These are phyloP conservation scores for Lagorchestes hirsutus DNA, from an alignment of 2,797 vertebrate genomes.

Conservation along the genomic window DNA sequence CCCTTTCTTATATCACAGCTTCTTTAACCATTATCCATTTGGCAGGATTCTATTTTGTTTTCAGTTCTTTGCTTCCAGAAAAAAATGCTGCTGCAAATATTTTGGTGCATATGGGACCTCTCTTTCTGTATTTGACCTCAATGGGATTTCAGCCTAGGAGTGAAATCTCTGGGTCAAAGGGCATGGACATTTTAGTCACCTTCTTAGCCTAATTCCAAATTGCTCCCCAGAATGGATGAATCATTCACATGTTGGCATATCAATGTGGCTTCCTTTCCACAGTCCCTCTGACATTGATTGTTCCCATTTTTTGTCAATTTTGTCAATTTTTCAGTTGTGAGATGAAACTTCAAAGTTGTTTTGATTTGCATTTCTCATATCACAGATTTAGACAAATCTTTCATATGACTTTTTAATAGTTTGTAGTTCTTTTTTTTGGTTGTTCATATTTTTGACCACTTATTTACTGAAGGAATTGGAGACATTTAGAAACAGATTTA, in stretches of 20 bases:
- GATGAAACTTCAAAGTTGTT: not conserved
- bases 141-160: not conserved
- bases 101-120: not conserved
- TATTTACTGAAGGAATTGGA: not conserved
- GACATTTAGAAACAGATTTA: too few species aligned
- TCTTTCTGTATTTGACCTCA: not conserved
- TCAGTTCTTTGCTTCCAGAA: not conserved
- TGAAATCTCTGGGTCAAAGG: not conserved
- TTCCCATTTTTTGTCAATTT: not conserved
- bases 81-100: not conserved
- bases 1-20: not conserved
- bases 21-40: not conserved
- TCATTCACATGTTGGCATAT: not conserved
- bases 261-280: not conserved
- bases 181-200: not conserved
- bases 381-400: not conserved
- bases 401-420: not conserved
- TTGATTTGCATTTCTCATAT: not conserved
- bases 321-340: not conserved
- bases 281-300: not conserved
- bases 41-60: not conserved
- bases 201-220: not conserved
- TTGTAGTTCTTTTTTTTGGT: not conserved
- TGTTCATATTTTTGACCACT: not conserved
- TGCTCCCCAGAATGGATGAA: not conserved